Base-by-base conservation (phyloP, 2,888 invertebrate species). In the Alviniconcha strummeri region DNA sequence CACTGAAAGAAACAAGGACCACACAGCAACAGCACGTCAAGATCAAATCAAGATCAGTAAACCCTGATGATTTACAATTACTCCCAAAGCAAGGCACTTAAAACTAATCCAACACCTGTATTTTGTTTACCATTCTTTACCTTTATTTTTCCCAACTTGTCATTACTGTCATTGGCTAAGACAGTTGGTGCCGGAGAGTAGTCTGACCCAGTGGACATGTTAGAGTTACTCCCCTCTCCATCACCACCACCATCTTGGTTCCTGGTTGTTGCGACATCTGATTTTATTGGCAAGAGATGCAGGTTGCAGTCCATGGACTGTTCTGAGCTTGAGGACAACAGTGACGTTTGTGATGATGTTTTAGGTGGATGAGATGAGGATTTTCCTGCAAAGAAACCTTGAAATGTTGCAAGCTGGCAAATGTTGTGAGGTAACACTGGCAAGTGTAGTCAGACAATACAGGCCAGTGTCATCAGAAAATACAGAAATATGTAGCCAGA, bases 261-360 rank as follows among this genome's bases (percentile, higher is more conserved):
- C 19, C 88, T 86, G 8, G 86, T 88, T 19, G 88, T 87, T 1
- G 84, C 84, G 52, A 86, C 74, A 17, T 89, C 88, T 36, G 84
- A 77, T 36, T 82, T 84, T 57, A 85, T 75, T 52, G 83, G 83
- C 60, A 84, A 9, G 54, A 83, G 36, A n/a, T 80, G 82, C 69
- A 82, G 82, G 69, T 82, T 82, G 77, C 84, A 86, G 52, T 86
- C 86, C 84, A 86, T 85, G 60, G 86, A 86, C 81, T 86, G 89
- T 78, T 92, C 92, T 0, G 92, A 92, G 79, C 89, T 91, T 1
- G 90, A 90, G 1, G 91, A 91, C 80, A 91, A 85, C 54, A 90
- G 86, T 3, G 92, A 92, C 13, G 90, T 90, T 80, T 88, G 88
- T 15, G 91, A 91, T 13, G 90, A 87, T 19, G 89, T 90, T 83